phyloP scores from a whole-genome alignment of 2,888 invertebrate species.

The Nemapogon koenigi region DNA sequence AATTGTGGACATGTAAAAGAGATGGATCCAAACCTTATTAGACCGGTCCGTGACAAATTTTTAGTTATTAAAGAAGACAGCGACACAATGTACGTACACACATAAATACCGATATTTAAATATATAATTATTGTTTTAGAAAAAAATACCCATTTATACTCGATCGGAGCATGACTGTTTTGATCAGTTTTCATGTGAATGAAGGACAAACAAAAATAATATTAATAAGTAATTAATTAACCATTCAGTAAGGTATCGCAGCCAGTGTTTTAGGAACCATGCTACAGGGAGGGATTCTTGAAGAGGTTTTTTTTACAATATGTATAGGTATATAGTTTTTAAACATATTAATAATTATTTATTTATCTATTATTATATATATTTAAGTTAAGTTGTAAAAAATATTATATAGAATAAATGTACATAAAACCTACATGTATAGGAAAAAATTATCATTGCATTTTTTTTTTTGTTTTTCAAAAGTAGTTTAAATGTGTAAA shows the following conservation, averaged over 20 bases:
- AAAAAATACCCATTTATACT: neutral
- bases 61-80: slow-evolving; percentile 14
- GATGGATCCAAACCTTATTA: slow-evolving; percentile 5
- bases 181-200: too few relatives aligned
- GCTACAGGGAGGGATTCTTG: too few relatives aligned
- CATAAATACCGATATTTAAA: neutral
- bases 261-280: too few relatives aligned
- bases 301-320: too few relatives aligned
- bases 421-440: neutral
- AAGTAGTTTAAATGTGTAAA: slow-evolving; percentile 2
- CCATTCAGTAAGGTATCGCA: too few relatives aligned
- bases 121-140: neutral
- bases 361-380: neutral
- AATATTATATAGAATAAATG: neutral
- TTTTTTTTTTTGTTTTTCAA: neutral
- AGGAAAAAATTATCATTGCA: neutral
- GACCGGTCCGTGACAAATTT: slow-evolving; percentile 17
- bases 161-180: neutral
- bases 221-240: too few relatives aligned
- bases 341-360: neutral
- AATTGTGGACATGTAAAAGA: slow-evolving; percentile 7
- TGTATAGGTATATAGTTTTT: too few relatives aligned
- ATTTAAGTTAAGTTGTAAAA: neutral
- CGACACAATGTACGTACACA: slow-evolving; percentile 11
- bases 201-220: too few relatives aligned